phyloP scores from a whole-genome alignment of 2,797 vertebrate species.

The Lithobates pipiens region DNA sequence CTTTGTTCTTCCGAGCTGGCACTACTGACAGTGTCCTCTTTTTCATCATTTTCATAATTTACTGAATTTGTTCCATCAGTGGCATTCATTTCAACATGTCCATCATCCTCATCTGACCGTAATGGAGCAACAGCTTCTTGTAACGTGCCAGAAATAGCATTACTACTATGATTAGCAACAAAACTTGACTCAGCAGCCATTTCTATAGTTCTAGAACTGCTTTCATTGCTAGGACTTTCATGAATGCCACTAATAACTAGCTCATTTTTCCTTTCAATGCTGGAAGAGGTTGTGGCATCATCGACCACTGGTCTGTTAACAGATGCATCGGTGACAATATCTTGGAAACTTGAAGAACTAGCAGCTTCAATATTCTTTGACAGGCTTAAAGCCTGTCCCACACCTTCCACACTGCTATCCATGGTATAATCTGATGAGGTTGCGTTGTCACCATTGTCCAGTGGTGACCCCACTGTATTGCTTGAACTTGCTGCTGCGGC shows the following conservation, averaged over 20 bases:
- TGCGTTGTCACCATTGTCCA: slow-evolving; percentile 38
- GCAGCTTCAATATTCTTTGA: slow-evolving; percentile 52
- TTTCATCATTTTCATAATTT: slow-evolving; percentile 75
- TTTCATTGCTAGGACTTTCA: slow-evolving; percentile 48
- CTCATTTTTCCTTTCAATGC: slow-evolving; percentile 74
- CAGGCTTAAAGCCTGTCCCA: not conserved
- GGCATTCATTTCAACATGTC: slow-evolving; percentile 64
- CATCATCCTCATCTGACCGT: slow-evolving; percentile 73
- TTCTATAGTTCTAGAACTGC: slow-evolving; percentile 36
- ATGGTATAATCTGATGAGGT: slow-evolving; percentile 51
- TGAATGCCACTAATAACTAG: not conserved
- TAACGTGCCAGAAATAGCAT: slow-evolving; percentile 26
- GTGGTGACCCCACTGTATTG: slow-evolving; percentile 16
- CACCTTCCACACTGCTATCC: slow-evolving; percentile 15
- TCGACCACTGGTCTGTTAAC: slow-evolving; percentile 12
- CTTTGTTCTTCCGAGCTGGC: slow-evolving; percentile 78
- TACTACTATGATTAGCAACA: slow-evolving; percentile 70
- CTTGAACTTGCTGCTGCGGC: slow-evolving; percentile 56
- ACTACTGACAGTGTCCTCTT: slow-evolving; percentile 81
- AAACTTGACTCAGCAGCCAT: slow-evolving; percentile 68
- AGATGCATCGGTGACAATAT: not conserved
- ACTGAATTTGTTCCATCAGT: slow-evolving; percentile 65
- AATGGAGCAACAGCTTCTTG: slow-evolving; percentile 73
- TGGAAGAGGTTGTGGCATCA: slow-evolving; percentile 73
- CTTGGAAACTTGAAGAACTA: slow-evolving; percentile 40